A percentile compares a stretch with the other conserved stretches of the same genome.
Conservation (phyloP, 2,113 vertebrate species). For the Sarotherodon lohbergeri region DNA sequence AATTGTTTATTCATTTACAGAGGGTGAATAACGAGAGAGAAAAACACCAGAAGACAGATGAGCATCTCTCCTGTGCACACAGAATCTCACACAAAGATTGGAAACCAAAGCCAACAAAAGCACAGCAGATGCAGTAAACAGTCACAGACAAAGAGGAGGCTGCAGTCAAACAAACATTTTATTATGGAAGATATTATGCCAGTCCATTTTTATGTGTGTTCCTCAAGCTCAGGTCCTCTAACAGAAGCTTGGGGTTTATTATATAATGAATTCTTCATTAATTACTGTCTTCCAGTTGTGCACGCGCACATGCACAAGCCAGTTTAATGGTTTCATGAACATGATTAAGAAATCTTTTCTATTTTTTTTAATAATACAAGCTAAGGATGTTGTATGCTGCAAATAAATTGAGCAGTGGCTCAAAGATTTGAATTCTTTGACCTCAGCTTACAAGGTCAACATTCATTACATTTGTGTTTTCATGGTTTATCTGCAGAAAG, state of each 20-base stretch:
- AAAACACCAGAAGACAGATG: constrained; percentile 1
- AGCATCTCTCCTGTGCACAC: not conserved
- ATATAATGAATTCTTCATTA: not conserved
- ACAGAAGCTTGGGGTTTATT: not conserved
- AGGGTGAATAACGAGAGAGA: not conserved
- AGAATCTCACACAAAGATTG: not conserved
- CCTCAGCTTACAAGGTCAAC: not conserved
- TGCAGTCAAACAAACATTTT: not conserved
- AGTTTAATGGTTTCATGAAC: not conserved
- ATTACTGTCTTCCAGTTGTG: not conserved
- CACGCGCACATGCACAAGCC: not conserved
- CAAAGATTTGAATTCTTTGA: not conserved
- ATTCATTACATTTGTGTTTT: not conserved
- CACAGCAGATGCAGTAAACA: not conserved
- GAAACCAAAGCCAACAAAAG: not conserved
- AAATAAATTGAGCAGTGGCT: not conserved
- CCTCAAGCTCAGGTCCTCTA: not conserved
- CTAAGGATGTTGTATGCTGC: not conserved
- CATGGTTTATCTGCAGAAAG: not conserved
- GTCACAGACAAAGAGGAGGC: not conserved
- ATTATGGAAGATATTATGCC: not conserved
- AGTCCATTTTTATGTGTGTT: not conserved
- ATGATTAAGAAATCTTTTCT: not conserved
- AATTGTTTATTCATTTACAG: not conserved
- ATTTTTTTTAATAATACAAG: not conserved